phyloP scores from a whole-genome alignment of 35 echinoderm and acorn worm genomes.

The Holothuria glaberrima region DNA sequence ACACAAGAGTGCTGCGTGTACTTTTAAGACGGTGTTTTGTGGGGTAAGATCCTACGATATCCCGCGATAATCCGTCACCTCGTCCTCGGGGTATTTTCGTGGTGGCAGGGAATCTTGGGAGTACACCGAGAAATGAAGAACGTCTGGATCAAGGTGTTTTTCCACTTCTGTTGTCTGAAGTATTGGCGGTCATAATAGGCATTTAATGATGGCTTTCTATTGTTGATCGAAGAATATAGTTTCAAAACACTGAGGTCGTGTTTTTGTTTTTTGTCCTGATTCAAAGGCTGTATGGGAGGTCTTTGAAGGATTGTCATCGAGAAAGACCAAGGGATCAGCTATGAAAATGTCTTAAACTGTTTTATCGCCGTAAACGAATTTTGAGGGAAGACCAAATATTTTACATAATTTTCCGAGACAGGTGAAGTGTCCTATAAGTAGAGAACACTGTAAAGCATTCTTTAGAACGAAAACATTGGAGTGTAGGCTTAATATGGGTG shows the following conservation, averaged over 20 bases:
- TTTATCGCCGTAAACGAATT: conserved; percentile 32
- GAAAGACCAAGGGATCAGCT: neutral
- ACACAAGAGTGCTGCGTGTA: neutral
- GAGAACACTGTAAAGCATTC: too few species aligned
- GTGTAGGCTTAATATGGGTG: too few species aligned
- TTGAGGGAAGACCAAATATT: conserved; percentile 15
- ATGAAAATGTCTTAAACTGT: neutral
- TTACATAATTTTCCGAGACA: neutral
- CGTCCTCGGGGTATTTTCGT: conserved; percentile 12
- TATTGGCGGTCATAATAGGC: too few species aligned
- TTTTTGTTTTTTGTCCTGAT: conserved; percentile 3
- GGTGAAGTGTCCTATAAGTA: too few species aligned
- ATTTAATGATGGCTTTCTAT: too few species aligned
- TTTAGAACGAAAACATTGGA: too few species aligned
- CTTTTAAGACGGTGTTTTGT: conserved; percentile 35
- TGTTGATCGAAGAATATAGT: too few species aligned
- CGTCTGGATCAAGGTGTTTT: conserved; percentile 28
- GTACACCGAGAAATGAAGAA: neutral
- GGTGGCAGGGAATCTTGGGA: neutral
- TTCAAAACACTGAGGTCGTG: conserved; percentile 17
- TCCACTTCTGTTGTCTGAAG: neutral
- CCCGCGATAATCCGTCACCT: neutral
- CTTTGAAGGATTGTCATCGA: neutral
- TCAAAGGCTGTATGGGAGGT: conserved; percentile 12
- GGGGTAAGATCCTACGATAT: conserved; percentile 4